Base-by-base conservation (phyloP, 2,797 vertebrate species). In the Morus bassanus region DNA sequence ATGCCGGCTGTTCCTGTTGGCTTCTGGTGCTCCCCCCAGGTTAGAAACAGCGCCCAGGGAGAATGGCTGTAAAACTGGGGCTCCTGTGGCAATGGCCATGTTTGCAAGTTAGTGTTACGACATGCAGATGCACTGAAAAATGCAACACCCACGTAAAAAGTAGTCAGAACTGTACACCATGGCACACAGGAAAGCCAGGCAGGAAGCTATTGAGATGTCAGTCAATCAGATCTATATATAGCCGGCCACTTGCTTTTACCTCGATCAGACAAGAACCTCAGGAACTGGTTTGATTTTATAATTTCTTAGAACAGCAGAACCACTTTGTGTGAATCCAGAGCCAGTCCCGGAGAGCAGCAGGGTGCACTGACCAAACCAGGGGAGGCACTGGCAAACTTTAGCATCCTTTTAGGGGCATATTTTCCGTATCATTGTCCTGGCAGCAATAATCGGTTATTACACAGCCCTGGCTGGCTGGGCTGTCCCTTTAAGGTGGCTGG, bases 141-240 rank as follows among this genome's bases (percentile, higher is more conserved):
- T 60, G 8, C 33, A 61, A 30, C 72, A 12, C 57, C 53, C 60
- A 53, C 6, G 0, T 19, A 10, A 51, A 88, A 88, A 57, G 27
- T 6, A 39, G 43, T 9, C 0, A 0, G 70, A 28, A 64, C n/a
- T 65, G 63, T 12, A 35, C 43, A 79, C 27, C 46, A 4, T 3
- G 24, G 60, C 61, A 69, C 39, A 35, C 72, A 89, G 86, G 70
- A 91, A 86, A 85, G 92, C 46, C 91, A 45, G 48, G 60, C 95
- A 92, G 96, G 91, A 93, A 96, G 78, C 79, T 48, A 63, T 59
- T 16, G 64, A 92, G 87, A 57, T 89, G 76, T 51, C 88, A 80
- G 31, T 91, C 84, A 37, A 64, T 75, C 80, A 65, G 5, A 27
- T 83, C 94, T 93, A 88, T 73, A 70, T 75, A 54, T 89, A 92